Evolutionary conservation across 2,113 vertebrate species (phyloP).

Genomic region (Gambusia affinis): DNA sequence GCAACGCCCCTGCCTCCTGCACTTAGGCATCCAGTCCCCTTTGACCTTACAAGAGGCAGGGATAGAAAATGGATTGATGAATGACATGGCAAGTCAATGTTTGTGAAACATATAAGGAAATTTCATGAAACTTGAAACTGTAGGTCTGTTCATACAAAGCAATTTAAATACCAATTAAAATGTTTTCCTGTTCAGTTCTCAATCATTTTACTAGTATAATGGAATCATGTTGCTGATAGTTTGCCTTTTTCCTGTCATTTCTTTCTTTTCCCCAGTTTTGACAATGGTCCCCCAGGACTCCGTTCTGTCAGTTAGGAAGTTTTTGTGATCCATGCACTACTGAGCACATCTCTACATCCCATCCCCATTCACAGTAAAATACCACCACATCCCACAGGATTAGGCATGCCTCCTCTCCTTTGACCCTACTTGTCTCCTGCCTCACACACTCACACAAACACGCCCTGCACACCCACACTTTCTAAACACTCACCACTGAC

Average conservation of each 20-base stretch:
- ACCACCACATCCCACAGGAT: constrained; percentile 79
- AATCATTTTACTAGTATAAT: constrained; percentile 21
- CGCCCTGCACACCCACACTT: constrained; percentile 16
- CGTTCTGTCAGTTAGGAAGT: constrained; percentile 73
- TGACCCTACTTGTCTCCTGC: constrained; percentile 62
- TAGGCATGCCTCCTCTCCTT: constrained; percentile 75
- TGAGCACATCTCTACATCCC: constrained; percentile 76
- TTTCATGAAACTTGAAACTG: not conserved
- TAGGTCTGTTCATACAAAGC: not conserved
- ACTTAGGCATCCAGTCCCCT: too few relatives aligned
- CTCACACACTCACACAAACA: constrained; percentile 7
- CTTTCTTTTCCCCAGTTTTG: constrained; percentile 50
- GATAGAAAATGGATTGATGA: not conserved
- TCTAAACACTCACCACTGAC: constrained; percentile 44
- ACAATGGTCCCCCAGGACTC: constrained; percentile 63
- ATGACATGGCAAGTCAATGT: not conserved
- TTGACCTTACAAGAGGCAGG: not conserved
- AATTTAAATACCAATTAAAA: not conserved
- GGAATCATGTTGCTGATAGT: constrained; percentile 29
- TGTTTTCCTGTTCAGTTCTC: not conserved
- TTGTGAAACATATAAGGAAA: not conserved
- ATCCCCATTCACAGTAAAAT: constrained; percentile 76
- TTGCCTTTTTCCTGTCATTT: constrained; percentile 16
- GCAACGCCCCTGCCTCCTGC: too few relatives aligned
- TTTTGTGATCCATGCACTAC: constrained; percentile 74